phyloP scores from a whole-genome alignment of 2,113 vertebrate species.

The Leptocoma aspasia region DNA sequence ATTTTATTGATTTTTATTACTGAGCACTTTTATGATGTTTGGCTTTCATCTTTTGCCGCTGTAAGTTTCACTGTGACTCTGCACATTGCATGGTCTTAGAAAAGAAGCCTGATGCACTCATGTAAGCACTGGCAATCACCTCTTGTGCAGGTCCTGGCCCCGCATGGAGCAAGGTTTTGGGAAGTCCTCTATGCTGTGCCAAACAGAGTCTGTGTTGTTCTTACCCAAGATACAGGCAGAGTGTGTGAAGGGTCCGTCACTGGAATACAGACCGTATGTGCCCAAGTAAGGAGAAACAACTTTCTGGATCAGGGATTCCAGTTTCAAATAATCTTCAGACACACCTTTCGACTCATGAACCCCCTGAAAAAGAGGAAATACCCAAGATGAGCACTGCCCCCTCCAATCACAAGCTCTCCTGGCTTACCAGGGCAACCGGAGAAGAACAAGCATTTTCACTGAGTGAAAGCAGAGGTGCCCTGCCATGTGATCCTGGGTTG shows the following conservation, averaged over 20 bases:
- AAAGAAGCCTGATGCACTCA: neutral
- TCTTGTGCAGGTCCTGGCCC: neutral
- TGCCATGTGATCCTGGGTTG: neutral
- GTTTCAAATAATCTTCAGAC: conserved; percentile 88
- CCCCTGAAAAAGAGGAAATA: conserved; percentile 74
- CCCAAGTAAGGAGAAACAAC: conserved; percentile 95
- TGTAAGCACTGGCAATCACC: neutral
- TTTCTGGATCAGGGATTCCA: conserved; percentile 91
- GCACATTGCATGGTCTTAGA: neutral
- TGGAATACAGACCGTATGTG: conserved; percentile 86
- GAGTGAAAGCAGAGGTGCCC: neutral
- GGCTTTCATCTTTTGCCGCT: neutral
- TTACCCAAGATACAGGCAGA: conserved; percentile 89
- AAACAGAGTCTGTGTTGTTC: neutral
- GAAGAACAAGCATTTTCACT: neutral
- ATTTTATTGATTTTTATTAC: neutral
- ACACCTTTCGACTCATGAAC: conserved; percentile 91
- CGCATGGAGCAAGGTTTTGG: neutral
- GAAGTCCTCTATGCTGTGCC: neutral
- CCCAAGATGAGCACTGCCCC: neutral
- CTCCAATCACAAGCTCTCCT: neutral
- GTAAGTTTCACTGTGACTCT: neutral
- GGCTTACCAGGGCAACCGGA: neutral
- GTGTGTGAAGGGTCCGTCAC: conserved; percentile 79
- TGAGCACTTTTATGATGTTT: neutral